phyloP scores from a whole-genome alignment of 2,797 vertebrate species.

The Ciconia nigra region DNA sequence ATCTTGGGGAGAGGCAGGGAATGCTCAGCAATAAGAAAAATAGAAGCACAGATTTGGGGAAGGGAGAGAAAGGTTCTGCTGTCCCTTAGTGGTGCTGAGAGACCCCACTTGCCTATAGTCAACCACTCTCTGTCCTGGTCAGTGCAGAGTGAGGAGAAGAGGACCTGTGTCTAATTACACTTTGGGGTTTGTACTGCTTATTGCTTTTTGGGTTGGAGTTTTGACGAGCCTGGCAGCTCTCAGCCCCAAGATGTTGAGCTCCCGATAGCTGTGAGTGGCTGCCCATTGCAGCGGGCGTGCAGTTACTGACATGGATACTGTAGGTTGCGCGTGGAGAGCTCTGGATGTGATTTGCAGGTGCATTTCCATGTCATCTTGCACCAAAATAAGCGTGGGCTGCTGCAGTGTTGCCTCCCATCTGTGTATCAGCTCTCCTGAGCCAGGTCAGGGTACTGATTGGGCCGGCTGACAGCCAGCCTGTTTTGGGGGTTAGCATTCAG shows the following conservation, averaged over 20 bases:
- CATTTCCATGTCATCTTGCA: neutral
- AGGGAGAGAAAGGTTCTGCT: neutral
- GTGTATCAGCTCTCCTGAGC: neutral
- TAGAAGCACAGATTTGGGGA: neutral
- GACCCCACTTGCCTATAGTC: neutral
- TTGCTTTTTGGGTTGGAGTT: neutral
- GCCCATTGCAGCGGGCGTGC: fast-evolving
- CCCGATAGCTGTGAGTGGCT: neutral
- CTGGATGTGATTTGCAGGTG: neutral
- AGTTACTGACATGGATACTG: neutral
- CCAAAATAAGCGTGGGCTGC: neutral
- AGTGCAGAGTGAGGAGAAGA: neutral
- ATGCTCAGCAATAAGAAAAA: neutral
- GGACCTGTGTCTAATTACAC: neutral
- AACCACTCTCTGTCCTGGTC: neutral
- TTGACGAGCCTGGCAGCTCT: neutral
- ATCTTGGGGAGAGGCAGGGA: neutral
- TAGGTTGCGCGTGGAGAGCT: neutral
- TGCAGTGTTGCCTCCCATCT: neutral
- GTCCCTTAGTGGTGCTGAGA: neutral
- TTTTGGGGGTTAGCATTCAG: neutral
- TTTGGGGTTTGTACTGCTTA: neutral
- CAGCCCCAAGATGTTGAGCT: neutral
- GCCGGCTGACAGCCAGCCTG: neutral
- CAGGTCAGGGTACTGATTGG: fast-evolving